These are phyloP conservation scores for Drosophila pandora DNA, from an alignment of 1,140 invertebrate genomes.

Conservation along the genomic window DNA sequence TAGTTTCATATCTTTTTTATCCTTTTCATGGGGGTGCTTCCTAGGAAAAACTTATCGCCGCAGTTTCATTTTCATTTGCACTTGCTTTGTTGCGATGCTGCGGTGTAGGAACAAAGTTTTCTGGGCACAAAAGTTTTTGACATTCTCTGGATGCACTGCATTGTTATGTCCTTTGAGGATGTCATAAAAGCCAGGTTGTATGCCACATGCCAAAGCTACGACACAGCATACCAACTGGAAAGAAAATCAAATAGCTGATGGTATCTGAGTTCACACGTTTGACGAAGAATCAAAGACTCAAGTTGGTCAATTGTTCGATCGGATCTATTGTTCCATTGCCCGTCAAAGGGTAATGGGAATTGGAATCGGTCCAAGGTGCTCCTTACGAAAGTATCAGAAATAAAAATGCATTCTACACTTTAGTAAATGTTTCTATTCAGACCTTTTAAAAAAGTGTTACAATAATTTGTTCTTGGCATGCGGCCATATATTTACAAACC, in stretches of 20 bases:
- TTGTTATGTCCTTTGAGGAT: slow-evolving; percentile 23
- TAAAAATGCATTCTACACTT: background rate
- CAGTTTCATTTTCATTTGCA: slow-evolving; percentile 10
- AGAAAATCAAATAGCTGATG: slow-evolving; percentile 16
- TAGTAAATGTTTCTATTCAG: background rate
- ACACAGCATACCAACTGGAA: slow-evolving; percentile 5
- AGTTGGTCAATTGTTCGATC: slow-evolving; percentile 7
- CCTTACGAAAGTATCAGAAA: background rate
- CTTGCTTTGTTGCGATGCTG: slow-evolving; percentile 25
- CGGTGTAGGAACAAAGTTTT: slow-evolving; percentile 3
- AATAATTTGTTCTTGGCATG: background rate
- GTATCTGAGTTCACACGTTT: background rate
- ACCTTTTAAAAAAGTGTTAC: background rate
- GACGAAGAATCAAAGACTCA: slow-evolving; percentile 8
- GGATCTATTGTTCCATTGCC: background rate
- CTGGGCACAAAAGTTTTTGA: slow-evolving; percentile 9
- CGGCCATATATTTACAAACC: background rate
- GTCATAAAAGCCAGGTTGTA: slow-evolving; percentile 25
- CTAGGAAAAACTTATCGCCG: background rate
- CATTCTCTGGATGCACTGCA: background rate
- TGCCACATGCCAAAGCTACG: slow-evolving; percentile 13
- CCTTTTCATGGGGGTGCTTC: slow-evolving; percentile 1
- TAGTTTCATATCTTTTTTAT: background rate
- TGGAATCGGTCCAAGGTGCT: background rate
- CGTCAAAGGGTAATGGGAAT: background rate